phyloP scores from a whole-genome alignment of 2,797 vertebrate species.

The Sebastes wilsoni region DNA sequence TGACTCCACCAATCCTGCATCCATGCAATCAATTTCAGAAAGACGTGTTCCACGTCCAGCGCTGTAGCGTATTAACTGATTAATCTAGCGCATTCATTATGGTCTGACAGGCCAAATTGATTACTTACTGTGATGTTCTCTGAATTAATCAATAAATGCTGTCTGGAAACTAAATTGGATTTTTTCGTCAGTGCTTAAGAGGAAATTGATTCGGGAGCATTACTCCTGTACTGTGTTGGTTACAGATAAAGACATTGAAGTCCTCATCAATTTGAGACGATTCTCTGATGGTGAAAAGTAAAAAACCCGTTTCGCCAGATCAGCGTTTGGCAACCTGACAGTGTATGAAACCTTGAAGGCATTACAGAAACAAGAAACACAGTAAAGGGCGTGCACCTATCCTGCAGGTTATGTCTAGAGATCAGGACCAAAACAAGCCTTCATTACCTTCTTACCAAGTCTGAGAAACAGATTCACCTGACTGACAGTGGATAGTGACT shows the following conservation, averaged over 20 bases:
- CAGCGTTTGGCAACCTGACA: neutral
- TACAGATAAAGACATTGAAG: neutral
- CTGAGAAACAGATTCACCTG: neutral
- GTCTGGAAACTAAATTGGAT: slow-evolving; percentile 6
- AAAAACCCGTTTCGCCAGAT: no score
- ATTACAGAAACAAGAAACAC: neutral
- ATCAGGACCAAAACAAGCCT: neutral
- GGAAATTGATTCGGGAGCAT: neutral
- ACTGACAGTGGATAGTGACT: neutral
- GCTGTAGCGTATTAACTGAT: slow-evolving; percentile 22
- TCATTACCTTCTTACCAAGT: neutral
- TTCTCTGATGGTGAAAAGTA: neutral
- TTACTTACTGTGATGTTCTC: slow-evolving; percentile 3
- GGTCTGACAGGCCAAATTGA: slow-evolving; percentile 2
- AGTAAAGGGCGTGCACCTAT: neutral
- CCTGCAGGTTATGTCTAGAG: neutral
- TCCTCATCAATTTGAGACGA: neutral
- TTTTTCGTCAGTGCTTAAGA: neutral
- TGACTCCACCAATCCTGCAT: neutral
- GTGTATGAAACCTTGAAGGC: neutral
- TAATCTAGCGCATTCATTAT: slow-evolving; percentile 28
- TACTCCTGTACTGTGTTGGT: neutral
- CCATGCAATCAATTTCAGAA: slow-evolving; percentile 3
- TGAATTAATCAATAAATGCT: slow-evolving; percentile 38
- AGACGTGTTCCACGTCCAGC: neutral